Conservation (phyloP, 2,888 invertebrate species). For the Lithophane leautieri region DNA sequence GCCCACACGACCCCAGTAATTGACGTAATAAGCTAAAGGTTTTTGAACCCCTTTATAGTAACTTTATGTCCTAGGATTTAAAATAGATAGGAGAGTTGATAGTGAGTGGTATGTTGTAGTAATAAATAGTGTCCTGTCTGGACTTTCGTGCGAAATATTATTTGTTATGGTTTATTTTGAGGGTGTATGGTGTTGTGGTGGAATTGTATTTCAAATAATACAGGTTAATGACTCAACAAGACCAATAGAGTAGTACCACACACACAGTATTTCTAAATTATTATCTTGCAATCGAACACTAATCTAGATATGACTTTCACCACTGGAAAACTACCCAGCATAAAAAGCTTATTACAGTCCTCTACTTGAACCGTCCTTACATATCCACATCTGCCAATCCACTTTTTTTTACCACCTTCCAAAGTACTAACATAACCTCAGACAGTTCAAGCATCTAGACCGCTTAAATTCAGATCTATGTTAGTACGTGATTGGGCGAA, state of each 20-base stretch:
- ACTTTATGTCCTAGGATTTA: constrained; percentile 74
- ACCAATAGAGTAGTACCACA: background rate
- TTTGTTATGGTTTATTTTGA: constrained; percentile 26
- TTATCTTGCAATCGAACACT: background rate
- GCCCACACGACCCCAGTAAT: constrained; percentile 84
- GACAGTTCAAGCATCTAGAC: constrained; percentile 74
- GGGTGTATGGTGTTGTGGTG: background rate
- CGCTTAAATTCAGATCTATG: constrained; percentile 75
- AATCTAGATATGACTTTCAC: background rate
- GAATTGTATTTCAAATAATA: background rate
- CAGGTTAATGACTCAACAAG: background rate
- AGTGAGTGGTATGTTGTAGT: constrained; percentile 64
- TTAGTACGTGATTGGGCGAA: constrained; percentile 84
- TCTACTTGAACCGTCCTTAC: background rate
- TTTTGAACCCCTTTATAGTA: constrained; percentile 73
- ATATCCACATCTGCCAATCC: constrained; percentile 1
- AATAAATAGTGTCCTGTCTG: constrained; percentile 50
- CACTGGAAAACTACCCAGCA: background rate
- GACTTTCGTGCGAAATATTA: constrained; percentile 46
- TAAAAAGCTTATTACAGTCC: background rate
- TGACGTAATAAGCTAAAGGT: constrained; percentile 84
- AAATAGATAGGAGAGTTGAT: constrained; percentile 75
- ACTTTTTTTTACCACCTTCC: constrained; percentile 29
- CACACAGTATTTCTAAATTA: background rate
- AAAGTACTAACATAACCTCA: constrained; percentile 40